Evolutionary conservation across 2,113 vertebrate species (phyloP), one percentile per base, ranked within the genome.

Genomic region (Solenodon paradoxus): DNA sequence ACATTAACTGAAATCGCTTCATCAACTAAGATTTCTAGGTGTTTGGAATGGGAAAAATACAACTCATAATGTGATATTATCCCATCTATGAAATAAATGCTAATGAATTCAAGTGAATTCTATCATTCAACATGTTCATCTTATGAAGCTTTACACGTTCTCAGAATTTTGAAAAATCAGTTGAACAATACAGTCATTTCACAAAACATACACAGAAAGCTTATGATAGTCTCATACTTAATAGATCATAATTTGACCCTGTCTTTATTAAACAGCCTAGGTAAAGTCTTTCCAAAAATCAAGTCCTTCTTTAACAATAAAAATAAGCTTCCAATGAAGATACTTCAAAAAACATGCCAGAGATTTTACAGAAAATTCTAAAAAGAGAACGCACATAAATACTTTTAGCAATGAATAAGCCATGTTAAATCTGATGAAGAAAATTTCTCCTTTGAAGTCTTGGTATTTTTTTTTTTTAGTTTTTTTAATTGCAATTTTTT

Each of bases 341-440:
- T 40, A 71, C 80, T 95, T 85, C 20, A 51, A 93, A 92, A 75
- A 74, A 74, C 0, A 89, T n/a, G 35, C 15, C 12, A 35, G n/a
- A 64, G 35, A 2, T 79, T 93, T 94, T 95, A 91, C 77, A 89
- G 47, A 72, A 93, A 96, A 94, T 79, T 90, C 15, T 11, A 87
- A 90, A 83, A 71, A 68, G n/a, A 83, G 1, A 9, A 82, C 9
- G 81, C 82, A 82, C 38, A 79, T 32, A 90, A 78, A 35, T 45
- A 16, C 63, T 95, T 90, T 87, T 42, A 91, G 68, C 57, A 80
- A 79, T 81, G 61, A 15, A 28, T 85, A 78, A 77, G 32, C 30
- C 45, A 77, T 28, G 11, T 40, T 92, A 79, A 92, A 83, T 84
- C 53, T 90, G 9, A 81, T 95, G 19, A 4, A 9, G 11, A 42